Percentiles rank a stretch among this genome's conserved stretches.
These are phyloP conservation scores for Ariopsis seemanni DNA, from an alignment of 2,113 vertebrate species.

Conservation along the genomic window DNA sequence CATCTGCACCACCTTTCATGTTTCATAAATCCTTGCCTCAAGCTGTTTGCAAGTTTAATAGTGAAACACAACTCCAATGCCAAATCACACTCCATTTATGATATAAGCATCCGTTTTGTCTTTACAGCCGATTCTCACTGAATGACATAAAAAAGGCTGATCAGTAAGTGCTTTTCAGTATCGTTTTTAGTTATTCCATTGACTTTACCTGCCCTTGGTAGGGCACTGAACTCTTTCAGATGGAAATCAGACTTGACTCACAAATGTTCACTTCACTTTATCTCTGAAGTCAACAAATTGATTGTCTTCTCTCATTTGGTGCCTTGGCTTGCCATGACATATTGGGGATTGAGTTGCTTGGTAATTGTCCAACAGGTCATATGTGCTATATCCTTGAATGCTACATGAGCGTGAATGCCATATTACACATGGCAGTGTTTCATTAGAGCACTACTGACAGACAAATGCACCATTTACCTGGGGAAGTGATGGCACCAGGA, in stretches of 20 bases:
- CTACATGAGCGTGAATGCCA: slow-evolving; percentile 2
- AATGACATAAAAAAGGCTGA: slow-evolving; percentile 39
- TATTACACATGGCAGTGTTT: slow-evolving; percentile 21
- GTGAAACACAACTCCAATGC: slow-evolving; percentile 36
- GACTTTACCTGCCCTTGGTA: slow-evolving; percentile 45
- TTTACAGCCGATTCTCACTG: slow-evolving; percentile 31
- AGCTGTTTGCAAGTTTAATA: slow-evolving; percentile 20
- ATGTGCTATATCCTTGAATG: slow-evolving; percentile 8
- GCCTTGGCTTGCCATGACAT: slow-evolving; percentile 22
- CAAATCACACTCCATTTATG: slow-evolving; percentile 26
- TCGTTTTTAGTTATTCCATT: slow-evolving; percentile 29
- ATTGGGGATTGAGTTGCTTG: slow-evolving; percentile 35
- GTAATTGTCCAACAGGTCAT: slow-evolving; percentile 16
- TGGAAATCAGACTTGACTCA: slow-evolving; percentile 43
- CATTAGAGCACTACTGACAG: not conserved
- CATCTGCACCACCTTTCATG: slow-evolving; percentile 19
- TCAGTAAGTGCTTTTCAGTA: slow-evolving; percentile 26
- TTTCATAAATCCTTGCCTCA: slow-evolving; percentile 31
- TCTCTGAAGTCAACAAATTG: slow-evolving; percentile 27
- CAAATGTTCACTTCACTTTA: slow-evolving; percentile 43
- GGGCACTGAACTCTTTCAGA: slow-evolving; percentile 36
- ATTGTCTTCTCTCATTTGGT: slow-evolving; percentile 22
- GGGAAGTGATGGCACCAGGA: too few species aligned
- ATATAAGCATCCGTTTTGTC: slow-evolving; percentile 18
- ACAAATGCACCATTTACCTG: not conserved